Percentiles rank a stretch among this genome's conserved stretches.
phyloP scores from a whole-genome alignment of 2,888 invertebrate genomes.

The Trissolcus brochymenae region DNA sequence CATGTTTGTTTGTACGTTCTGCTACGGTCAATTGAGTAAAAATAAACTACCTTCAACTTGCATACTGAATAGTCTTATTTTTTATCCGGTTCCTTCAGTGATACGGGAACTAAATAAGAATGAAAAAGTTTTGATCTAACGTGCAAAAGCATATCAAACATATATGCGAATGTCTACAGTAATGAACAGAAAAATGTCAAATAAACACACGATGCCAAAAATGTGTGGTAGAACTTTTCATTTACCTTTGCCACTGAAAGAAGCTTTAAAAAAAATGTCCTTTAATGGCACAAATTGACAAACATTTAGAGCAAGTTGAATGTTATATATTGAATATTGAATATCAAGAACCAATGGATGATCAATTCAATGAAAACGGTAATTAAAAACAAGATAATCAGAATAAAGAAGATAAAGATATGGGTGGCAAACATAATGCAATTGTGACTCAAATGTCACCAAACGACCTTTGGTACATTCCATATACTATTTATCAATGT shows the following conservation, averaged over 20 bases:
- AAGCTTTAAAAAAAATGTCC: slow-evolving; percentile 52
- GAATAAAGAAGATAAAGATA: too few species aligned
- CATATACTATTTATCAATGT: too few species aligned
- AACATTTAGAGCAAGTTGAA: neutral
- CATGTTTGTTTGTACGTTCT: slow-evolving; percentile 44
- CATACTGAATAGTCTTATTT: slow-evolving; percentile 61
- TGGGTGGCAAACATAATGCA: too few species aligned
- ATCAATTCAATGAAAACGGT: too few species aligned
- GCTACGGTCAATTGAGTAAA: slow-evolving; percentile 50
- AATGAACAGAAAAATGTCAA: slow-evolving; percentile 62
- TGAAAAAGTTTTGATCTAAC: slow-evolving; percentile 63
- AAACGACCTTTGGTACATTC: too few species aligned
- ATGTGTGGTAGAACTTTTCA: slow-evolving; percentile 64
- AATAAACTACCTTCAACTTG: slow-evolving; percentile 61
- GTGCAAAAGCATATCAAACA: slow-evolving; percentile 69
- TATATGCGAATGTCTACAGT: slow-evolving; percentile 63
- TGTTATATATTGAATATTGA: too few species aligned
- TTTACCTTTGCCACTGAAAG: slow-evolving; percentile 67
- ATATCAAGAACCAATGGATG: too few species aligned
- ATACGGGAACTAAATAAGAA: slow-evolving; percentile 60
- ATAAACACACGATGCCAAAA: slow-evolving; percentile 58
- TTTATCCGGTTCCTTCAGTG: slow-evolving; percentile 44
- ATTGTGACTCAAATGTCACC: too few species aligned
- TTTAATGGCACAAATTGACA: neutral
- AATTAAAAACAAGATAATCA: too few species aligned